Evolutionary conservation across 2,888 invertebrate species (phyloP).

Genomic region (Drosophila mayaguana): DNA sequence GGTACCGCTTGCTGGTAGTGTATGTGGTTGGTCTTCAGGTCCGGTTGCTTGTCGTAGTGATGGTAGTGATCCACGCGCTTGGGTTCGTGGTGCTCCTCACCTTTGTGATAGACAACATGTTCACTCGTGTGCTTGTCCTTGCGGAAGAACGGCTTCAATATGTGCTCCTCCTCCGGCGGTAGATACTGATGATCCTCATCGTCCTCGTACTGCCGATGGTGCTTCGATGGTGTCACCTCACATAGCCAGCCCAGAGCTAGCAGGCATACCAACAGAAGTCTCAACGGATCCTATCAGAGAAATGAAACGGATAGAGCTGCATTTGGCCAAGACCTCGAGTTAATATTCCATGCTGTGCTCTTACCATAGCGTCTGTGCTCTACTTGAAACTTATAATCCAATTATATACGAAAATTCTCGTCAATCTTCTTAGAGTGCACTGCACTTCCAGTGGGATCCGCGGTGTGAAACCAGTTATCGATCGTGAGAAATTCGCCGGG

Average conservation of each 20-base stretch:
- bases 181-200: conserved; percentile 60
- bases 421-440: conserved; percentile 9
- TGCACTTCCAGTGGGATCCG: conserved; percentile 38
- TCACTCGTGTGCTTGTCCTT: conserved; percentile 67
- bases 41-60: conserved; percentile 69
- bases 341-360: conserved; percentile 21
- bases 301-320: background rate
- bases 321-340: background rate
- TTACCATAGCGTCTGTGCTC: conserved; percentile 61
- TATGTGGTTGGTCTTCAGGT: conserved; percentile 56
- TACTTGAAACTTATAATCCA: conserved; percentile 32
- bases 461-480: conserved; percentile 61
- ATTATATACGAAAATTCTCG: conserved; percentile 59
- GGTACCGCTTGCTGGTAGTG: conserved; percentile 62
- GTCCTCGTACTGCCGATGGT: conserved; percentile 47
- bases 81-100: conserved; percentile 57
- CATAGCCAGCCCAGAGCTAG: conserved; percentile 43
- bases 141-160: conserved; percentile 47
- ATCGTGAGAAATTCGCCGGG: conserved; percentile 68
- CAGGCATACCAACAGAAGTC: conserved; percentile 47
- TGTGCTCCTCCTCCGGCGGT: conserved; percentile 47
- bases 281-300: conserved; percentile 40
- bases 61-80: conserved; percentile 73
- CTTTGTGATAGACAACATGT: conserved; percentile 59
- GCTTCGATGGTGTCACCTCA: conserved; percentile 60